Conservation (phyloP, 2,888 invertebrate species). For the Rugalucina vietnamica region DNA sequence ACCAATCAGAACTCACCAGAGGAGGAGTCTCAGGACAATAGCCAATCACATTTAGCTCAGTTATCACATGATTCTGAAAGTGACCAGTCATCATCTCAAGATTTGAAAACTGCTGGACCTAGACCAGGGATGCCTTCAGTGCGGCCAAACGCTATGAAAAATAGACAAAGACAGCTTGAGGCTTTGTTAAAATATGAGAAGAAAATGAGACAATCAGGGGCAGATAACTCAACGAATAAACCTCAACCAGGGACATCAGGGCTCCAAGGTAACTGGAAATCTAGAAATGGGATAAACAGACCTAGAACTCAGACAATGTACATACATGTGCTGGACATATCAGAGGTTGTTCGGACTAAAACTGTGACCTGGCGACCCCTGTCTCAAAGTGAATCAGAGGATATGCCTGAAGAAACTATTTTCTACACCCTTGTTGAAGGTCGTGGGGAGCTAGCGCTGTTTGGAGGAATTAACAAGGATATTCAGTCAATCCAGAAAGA, state of each 20-base stretch:
- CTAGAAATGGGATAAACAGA: constrained; percentile 18
- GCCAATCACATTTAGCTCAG: constrained; percentile 13
- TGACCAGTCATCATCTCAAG: constrained; percentile 22
- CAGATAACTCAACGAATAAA: constrained; percentile 25
- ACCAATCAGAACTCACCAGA: constrained; percentile 19
- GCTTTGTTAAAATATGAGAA: constrained; percentile 88
- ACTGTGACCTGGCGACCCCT: constrained; percentile 85
- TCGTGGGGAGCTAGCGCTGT: constrained; percentile 96
- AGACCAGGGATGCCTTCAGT: constrained; percentile 79
- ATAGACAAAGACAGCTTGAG: constrained; percentile 88
- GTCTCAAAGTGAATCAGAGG: constrained; percentile 67
- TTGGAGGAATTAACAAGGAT: constrained; percentile 92
- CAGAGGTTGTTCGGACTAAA: constrained; percentile 80
- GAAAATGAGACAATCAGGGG: constrained; percentile 77
- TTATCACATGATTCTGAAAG: constrained; percentile 12
- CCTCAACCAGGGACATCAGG: constrained; percentile 29
- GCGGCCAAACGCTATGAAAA: constrained; percentile 84
- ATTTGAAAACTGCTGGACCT: constrained; percentile 50
- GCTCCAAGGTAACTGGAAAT: constrained; percentile 27
- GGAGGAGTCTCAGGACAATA: not conserved
- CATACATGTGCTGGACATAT: constrained; percentile 94
- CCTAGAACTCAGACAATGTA: constrained; percentile 86
- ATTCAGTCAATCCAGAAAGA: constrained; percentile 78
- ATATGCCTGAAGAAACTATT: constrained; percentile 92
- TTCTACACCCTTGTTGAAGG: constrained; percentile 95